These are phyloP conservation scores for Griposia aprilina DNA, from an alignment of 2,888 invertebrate species.

Conservation along the genomic window DNA sequence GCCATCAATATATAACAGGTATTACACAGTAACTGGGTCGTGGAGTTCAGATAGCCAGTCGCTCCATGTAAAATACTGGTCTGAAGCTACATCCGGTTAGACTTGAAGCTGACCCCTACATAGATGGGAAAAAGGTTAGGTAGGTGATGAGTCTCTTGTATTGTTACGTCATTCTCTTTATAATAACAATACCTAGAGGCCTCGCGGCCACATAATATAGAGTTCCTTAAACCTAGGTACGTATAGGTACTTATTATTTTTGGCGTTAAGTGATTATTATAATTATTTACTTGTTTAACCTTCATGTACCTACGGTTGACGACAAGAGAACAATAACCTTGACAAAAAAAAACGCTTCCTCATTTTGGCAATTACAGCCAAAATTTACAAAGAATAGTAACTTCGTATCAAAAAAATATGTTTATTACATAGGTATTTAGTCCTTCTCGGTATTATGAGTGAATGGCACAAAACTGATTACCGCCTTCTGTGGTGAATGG, in stretches of 20 bases:
- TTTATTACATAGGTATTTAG: background rate
- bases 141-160: too few relatives aligned
- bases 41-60: too few relatives aligned
- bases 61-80: too few relatives aligned
- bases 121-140: too few relatives aligned
- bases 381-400: conserved; percentile 8
- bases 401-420: background rate
- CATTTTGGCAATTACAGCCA: background rate
- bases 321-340: conserved; percentile 11
- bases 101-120: too few relatives aligned
- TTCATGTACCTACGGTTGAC: conserved; percentile 10
- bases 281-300: conserved; percentile 31
- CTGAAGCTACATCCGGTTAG: too few relatives aligned
- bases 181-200: background rate
- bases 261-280: conserved; percentile 3
- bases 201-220: background rate
- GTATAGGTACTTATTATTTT: conserved; percentile 1
- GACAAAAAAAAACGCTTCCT: conserved; percentile 20
- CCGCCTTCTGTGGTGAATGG: conserved; percentile 3
- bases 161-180: too few relatives aligned
- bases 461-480: conserved; percentile 19
- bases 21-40: too few relatives aligned
- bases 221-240: background rate
- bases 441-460: conserved; percentile 25
- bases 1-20: too few relatives aligned